Base-by-base conservation (phyloP, 2,888 invertebrate genomes). In the Protodeltote pygarga region DNA sequence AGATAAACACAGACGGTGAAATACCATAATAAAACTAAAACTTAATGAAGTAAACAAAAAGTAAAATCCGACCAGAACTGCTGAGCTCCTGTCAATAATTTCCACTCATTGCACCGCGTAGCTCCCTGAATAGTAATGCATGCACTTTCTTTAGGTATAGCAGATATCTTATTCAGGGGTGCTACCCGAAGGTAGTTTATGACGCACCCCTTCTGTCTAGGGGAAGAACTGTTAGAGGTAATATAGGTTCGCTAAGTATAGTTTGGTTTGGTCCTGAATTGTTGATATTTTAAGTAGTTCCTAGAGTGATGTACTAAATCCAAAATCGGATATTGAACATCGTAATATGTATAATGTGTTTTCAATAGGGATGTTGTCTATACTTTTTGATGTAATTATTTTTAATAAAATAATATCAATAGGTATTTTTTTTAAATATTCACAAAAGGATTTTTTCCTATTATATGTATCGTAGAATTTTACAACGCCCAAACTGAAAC, bases 71-170 rank as follows among this genome's bases (percentile, higher is more conserved):
- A 13, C 3, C 19, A 21, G 5, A 17, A 17, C 23, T 19, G 40
- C 51, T 27, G 32, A 32, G 8, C 5, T 13, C 21, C 13, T 13
- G 8, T 29, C 23, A 32, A 21, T 39, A 48, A 54, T 45, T 46
- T 48, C 42, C 38, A 24, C 35, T 54, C 28, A 54, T 50, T 65
- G 58, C 58, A 45, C 51, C 39, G 21, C 41, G 34, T 38, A 53
- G 15, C 40, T 42, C 15, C 13, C 34, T 68, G 71, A 76, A 75
- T 74, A 71, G 69, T 65, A 74, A 73, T 70, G 69, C 49, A 66
- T 80, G 76, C 79, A 78, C 78, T 78, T 71, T 53, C 55, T 60
- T 71, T 55, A n/a, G n/a, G n/a, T n/a, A 58, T 38, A 62, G 34
- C 20, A 42, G 39, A 65, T 74, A 57, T 68, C 48, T 71, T 72